Percentiles rank a stretch among this genome's conserved stretches.
Evolutionary conservation across 2,888 invertebrate genomes (phyloP).

Genomic region (Caenorhabditis angaria): DNA sequence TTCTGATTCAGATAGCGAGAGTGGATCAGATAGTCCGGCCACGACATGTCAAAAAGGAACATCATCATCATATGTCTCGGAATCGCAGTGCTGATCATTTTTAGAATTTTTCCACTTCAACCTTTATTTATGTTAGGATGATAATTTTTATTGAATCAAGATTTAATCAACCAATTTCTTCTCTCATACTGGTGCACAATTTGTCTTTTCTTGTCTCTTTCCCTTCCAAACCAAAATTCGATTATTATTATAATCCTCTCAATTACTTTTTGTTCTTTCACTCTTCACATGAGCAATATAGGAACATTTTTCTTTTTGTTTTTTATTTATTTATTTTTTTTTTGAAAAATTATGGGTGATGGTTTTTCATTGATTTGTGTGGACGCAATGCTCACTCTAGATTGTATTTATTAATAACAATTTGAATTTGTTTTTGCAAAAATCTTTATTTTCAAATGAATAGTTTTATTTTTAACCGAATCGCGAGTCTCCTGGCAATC

Average conservation of each 20-base stretch:
- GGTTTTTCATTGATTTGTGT: slow-evolving; percentile 10
- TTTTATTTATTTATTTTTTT: slow-evolving; percentile 16
- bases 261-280: slow-evolving; percentile 15
- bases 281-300: neutral
- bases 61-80: slow-evolving; percentile 56
- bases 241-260: slow-evolving; percentile 13
- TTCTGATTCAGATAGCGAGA: slow-evolving; percentile 39
- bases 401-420: neutral
- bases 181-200: slow-evolving; percentile 21
- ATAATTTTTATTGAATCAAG: neutral
- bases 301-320: neutral
- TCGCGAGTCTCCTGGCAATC: no score
- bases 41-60: slow-evolving; percentile 45
- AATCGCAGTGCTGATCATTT: slow-evolving; percentile 56
- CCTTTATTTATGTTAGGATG: neutral
- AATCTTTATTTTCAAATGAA: no score
- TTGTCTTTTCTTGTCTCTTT: slow-evolving; percentile 21
- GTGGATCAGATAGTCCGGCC: slow-evolving; percentile 48
- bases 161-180: neutral
- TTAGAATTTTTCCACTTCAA: slow-evolving; percentile 13
- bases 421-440: neutral
- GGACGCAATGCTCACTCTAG: slow-evolving; percentile 6
- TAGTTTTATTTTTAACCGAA: no score
- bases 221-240: slow-evolving; percentile 25
- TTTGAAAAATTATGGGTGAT: slow-evolving; percentile 16